Conservation (phyloP, 2,888 invertebrate species). For the Agonum fuliginosum region DNA sequence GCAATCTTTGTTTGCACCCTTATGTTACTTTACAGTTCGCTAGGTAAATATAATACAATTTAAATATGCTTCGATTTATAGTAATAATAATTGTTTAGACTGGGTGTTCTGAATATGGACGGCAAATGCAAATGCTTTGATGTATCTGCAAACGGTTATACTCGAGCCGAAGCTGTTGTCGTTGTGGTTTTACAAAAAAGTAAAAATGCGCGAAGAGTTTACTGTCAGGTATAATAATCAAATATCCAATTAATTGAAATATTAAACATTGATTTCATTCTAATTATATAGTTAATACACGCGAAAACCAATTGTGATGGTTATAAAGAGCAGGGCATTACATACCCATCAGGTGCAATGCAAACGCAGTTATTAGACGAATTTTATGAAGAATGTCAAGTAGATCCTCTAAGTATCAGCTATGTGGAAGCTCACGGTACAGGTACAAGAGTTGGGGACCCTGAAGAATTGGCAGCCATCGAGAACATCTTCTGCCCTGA, state of each 20-base stretch:
- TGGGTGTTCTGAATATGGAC: constrained; percentile 87
- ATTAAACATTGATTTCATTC: not conserved
- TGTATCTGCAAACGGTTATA: constrained; percentile 86
- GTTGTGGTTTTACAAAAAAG: constrained; percentile 83
- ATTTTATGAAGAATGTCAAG: constrained; percentile 81
- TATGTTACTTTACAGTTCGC: constrained; percentile 92
- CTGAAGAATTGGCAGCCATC: constrained; percentile 91
- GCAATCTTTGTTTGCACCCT: constrained; percentile 90
- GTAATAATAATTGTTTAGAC: constrained; percentile 67
- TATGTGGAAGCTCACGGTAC: constrained; percentile 93
- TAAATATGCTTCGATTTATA: not conserved
- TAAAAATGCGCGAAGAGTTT: constrained; percentile 73
- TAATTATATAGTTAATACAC: constrained; percentile 64
- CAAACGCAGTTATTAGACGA: constrained; percentile 79
- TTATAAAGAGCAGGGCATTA: constrained; percentile 70
- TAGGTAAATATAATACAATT: constrained; percentile 73
- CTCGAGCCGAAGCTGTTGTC: constrained; percentile 86
- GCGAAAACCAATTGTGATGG: constrained; percentile 71
- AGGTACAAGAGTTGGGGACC: constrained; percentile 90
- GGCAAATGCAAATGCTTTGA: constrained; percentile 96
- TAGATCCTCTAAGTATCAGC: constrained; percentile 82
- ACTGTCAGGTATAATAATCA: constrained; percentile 74
- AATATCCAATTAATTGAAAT: no score
- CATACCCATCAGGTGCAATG: constrained; percentile 72
- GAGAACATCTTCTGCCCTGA: constrained; percentile 84